These are phyloP conservation scores for Pristionchus japonicus DNA, from an alignment of 2,888 invertebrate species.

Conservation along the genomic window DNA sequence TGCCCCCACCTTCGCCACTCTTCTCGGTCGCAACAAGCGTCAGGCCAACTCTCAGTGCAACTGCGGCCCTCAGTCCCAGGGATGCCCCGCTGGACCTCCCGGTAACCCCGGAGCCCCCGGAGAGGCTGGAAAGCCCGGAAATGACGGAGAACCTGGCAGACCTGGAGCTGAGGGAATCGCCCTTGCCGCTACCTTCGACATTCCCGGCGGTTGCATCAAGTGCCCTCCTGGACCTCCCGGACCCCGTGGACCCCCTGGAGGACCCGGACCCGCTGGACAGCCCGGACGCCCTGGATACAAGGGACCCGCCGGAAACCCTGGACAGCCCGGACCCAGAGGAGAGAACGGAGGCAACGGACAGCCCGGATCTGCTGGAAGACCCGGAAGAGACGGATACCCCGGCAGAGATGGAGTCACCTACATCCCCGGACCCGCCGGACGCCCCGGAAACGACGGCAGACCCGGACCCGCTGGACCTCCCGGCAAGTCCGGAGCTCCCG, in stretches of 20 bases:
- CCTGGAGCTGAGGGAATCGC: conserved; percentile 63
- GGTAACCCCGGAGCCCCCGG: conserved; percentile 64
- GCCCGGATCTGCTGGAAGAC: conserved; percentile 41
- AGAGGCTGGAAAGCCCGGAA: conserved; percentile 59
- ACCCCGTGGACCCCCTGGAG: conserved; percentile 59
- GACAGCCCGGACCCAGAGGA: conserved; percentile 32
- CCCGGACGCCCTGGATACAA: conserved; percentile 58
- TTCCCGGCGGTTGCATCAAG: conserved; percentile 65
- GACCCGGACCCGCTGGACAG: too few relatives aligned
- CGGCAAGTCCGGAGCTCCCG: conserved; percentile 48
- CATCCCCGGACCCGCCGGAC: conserved; percentile 42
- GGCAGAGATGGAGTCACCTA: conserved; percentile 56
- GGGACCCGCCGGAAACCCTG: conserved; percentile 54
- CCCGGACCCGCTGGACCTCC: conserved; percentile 46
- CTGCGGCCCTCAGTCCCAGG: conserved; percentile 62
- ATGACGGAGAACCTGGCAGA: conserved; percentile 61
- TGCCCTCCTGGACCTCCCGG: conserved; percentile 62
- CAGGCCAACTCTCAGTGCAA: conserved; percentile 62
- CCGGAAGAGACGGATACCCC: conserved; percentile 44
- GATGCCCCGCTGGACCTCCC: conserved; percentile 68
- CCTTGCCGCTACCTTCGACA: conserved; percentile 63
- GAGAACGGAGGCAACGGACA: conserved; percentile 32
- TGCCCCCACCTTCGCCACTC: conserved; percentile 59
- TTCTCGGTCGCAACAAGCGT: conserved; percentile 61
- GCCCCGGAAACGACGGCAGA: conserved; percentile 36